Percentiles rank a stretch among this genome's conserved stretches.
Conservation (phyloP, 2,797 vertebrate species). For the Cossypha polioptera region DNA sequence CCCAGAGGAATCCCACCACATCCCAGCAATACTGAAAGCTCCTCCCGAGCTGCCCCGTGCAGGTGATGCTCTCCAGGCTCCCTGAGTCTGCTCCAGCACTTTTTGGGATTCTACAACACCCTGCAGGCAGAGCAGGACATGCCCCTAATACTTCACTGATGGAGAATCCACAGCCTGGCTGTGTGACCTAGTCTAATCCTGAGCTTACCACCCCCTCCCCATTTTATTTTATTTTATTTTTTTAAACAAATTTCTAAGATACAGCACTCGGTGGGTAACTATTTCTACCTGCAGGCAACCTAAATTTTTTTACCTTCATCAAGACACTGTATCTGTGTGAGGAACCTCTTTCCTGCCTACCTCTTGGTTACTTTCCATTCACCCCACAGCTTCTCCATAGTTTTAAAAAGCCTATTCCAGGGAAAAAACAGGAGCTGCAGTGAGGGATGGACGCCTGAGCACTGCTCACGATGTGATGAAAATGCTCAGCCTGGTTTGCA, state of each 20-base stretch:
- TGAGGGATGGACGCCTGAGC: background rate
- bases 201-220: background rate
- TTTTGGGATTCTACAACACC: accelerated
- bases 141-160: background rate
- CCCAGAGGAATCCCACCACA: background rate
- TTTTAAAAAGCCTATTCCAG: background rate
- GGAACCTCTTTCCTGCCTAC: background rate
- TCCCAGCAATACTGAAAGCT: background rate
- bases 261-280: conserved; percentile 4
- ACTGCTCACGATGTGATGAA: background rate
- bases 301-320: conserved; percentile 26
- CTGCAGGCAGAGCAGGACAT: background rate
- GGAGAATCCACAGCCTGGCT: background rate
- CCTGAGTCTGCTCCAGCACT: background rate
- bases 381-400: background rate
- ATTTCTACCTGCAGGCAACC: conserved; percentile 23
- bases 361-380: background rate
- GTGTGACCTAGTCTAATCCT: background rate
- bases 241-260: background rate
- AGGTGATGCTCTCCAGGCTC: background rate
- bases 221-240: background rate
- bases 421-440: background rate
- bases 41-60: accelerated
- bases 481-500: background rate
- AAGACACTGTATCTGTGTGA: background rate